Base-by-base conservation (phyloP, 2,888 invertebrate species). In the Lepidocyrtoides sp. region DNA sequence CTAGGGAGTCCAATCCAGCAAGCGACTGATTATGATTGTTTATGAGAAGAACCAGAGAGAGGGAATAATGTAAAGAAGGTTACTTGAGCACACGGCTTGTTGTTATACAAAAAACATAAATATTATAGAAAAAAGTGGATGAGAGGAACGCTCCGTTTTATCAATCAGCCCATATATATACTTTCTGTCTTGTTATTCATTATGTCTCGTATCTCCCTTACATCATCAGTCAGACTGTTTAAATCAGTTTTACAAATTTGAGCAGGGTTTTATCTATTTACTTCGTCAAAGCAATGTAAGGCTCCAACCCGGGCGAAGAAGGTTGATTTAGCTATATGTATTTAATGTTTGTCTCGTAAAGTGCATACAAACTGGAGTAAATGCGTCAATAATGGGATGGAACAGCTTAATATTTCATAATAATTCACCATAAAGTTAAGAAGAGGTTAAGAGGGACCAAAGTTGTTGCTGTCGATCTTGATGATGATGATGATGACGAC, bases 341-440 rank as follows among this genome's bases (percentile, higher is more conserved):
- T n/a, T n/a, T n/a, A n/a, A n/a, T n/a, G n/a, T n/a, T n/a, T n/a
- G n/a, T 36, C 79, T 54, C 54, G 29, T 79, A 79, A 79, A n/a
- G 72, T 75, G 72, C 48, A 75, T 44, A 75, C 23, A 23, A 75
- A 54, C 54, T 60, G 26, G 29, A 57, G 17, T 89, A 91, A 92
- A 90, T 90, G 92, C 90, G 91, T 92, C 91, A 90, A 92, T 92
- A 92, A 91, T 91, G 87, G 92, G 92, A 82, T 92, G 91, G 81
- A 91, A 92, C 85, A 85, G 92, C 82, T 86, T 91, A 92, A 92
- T 92, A 92, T 84, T 83, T 87, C 91, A 88, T 91, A 88, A 88
- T 86, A 86, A 91, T 79, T 91, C 82, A 91, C 91, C 90, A 75
- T 81, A 79, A 84, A 54, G 79, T 79, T 79, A 79, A 79, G 79